phyloP scores from a whole-genome alignment of 2,113 vertebrate genomes.

The Sinocyclocheilus grahami region DNA sequence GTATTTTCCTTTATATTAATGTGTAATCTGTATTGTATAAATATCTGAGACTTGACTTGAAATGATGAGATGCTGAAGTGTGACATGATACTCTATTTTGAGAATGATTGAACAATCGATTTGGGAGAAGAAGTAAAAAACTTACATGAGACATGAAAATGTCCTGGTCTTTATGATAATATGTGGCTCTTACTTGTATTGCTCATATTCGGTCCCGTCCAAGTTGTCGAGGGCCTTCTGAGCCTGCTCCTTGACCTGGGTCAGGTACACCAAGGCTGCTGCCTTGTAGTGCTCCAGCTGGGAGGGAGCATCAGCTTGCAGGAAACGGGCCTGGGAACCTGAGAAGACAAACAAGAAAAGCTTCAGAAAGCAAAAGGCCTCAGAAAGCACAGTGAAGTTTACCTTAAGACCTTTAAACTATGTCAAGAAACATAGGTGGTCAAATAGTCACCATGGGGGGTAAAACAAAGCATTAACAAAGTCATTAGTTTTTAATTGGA shows the following conservation, averaged over 20 bases:
- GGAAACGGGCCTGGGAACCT: constrained; percentile 61
- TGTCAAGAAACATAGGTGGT: neutral
- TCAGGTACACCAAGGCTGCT: constrained; percentile 72
- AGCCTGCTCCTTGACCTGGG: constrained; percentile 70
- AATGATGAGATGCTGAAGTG: neutral
- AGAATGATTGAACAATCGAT: neutral
- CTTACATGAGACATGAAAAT: too few relatives aligned
- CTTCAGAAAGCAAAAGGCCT: constrained; percentile 1
- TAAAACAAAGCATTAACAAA: neutral
- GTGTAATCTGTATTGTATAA: too few relatives aligned
- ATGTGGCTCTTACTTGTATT: constrained; percentile 75
- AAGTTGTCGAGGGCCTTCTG: constrained; percentile 71
- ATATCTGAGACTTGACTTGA: neutral
- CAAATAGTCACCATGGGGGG: too few relatives aligned
- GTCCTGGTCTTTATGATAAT: too few relatives aligned
- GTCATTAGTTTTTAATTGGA: neutral
- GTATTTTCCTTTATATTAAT: too few relatives aligned
- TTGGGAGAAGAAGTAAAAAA: neutral
- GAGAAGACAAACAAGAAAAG: neutral
- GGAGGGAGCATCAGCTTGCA: constrained; percentile 59
- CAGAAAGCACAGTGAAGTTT: neutral
- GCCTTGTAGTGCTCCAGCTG: constrained; percentile 59
- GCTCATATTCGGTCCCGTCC: constrained; percentile 73
- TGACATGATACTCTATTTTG: neutral
- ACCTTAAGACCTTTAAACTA: too few relatives aligned